Conservation (phyloP, 2,797 vertebrate genomes). For the Eidolon dupreanum region DNA sequence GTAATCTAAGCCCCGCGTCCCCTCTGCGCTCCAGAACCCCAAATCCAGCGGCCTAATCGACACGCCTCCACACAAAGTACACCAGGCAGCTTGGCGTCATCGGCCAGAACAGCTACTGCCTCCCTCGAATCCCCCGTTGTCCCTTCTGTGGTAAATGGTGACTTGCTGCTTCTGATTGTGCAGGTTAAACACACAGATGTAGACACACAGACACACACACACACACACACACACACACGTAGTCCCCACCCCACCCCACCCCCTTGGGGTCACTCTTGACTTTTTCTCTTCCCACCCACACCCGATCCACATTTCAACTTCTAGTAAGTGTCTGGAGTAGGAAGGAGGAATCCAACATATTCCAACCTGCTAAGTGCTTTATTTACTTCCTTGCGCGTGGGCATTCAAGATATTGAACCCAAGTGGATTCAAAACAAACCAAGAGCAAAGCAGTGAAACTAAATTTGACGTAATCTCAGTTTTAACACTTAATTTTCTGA, state of each 20-base stretch:
- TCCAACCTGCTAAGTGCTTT: background rate
- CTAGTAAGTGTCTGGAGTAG: background rate
- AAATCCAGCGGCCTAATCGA: background rate
- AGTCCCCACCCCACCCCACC: no score
- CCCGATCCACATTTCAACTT: background rate
- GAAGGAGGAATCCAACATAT: background rate
- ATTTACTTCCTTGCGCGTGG: background rate
- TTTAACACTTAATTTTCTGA: conserved; percentile 9
- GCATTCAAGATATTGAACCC: background rate
- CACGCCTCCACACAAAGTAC: background rate
- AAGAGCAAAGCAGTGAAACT: background rate
- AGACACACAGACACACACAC: background rate
- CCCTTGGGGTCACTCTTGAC: background rate
- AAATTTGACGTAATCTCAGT: background rate
- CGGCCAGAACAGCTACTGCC: background rate
- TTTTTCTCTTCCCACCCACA: background rate
- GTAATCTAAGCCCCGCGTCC: background rate
- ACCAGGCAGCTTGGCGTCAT: background rate
- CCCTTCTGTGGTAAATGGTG: background rate
- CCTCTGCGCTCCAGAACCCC: background rate
- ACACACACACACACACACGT: no score
- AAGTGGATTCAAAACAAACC: background rate
- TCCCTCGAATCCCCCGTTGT: background rate
- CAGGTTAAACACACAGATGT: background rate
- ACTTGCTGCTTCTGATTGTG: background rate